These are phyloP conservation scores for Drosophila subobscura DNA, from an alignment of 1,140 invertebrate species.

Conservation along the genomic window DNA sequence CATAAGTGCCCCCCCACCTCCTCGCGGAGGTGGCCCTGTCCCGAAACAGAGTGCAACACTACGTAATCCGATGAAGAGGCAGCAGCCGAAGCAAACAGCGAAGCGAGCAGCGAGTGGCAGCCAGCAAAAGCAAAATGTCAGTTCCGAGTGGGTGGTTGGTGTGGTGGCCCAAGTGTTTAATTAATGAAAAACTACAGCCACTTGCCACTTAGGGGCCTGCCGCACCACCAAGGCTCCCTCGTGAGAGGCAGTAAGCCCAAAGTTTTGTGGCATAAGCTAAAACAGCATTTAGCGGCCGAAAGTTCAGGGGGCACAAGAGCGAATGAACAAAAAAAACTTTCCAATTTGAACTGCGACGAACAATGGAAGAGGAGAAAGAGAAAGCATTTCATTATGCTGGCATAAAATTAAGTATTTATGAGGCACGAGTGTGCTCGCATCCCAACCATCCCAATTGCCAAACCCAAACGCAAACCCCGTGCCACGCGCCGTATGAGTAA, in stretches of 20 bases:
- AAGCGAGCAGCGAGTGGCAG: conserved; percentile 6
- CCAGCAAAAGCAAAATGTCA: conserved; percentile 27
- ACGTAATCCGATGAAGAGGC: conserved; percentile 50
- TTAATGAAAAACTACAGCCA: conserved; percentile 63
- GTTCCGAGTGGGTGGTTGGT: conserved; percentile 4
- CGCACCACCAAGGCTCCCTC: conserved; percentile 10
- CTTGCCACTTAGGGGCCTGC: conserved; percentile 29
- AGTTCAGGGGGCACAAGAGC: conserved; percentile 60
- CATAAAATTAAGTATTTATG: conserved; percentile 51
- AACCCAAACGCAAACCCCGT: conserved; percentile 7
- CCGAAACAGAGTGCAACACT: conserved; percentile 31
- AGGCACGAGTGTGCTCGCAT: conserved; percentile 31
- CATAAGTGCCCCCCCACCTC: conserved; percentile 14
- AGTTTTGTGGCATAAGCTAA: conserved; percentile 45
- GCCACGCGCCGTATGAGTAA: conserved; percentile 41
- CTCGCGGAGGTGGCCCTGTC: neutral
- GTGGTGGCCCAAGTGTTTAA: conserved; percentile 43
- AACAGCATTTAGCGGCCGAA: conserved; percentile 54
- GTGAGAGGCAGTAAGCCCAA: conserved; percentile 19
- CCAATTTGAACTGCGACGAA: conserved; percentile 49
- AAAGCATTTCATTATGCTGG: conserved; percentile 39
- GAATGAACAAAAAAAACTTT: conserved; percentile 69
- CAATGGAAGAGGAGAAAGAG: conserved; percentile 12
- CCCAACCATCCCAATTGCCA: conserved; percentile 9
- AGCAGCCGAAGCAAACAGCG: conserved; percentile 13